These are phyloP conservation scores for Phalloptychus januarius DNA, from an alignment of 2,797 vertebrate species.

Conservation along the genomic window DNA sequence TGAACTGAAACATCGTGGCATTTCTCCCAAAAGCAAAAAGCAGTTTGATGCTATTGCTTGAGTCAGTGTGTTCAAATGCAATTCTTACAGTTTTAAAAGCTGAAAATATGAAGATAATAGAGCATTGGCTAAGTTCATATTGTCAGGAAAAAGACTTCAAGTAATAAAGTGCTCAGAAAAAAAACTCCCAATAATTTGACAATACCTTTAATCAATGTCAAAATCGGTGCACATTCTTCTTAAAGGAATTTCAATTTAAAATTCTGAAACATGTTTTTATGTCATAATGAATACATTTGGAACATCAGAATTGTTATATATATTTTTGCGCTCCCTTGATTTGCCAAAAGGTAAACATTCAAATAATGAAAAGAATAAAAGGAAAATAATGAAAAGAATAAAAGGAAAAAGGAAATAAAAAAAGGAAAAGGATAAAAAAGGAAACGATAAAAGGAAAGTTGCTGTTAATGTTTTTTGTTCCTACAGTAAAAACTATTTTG, in stretches of 20 bases:
- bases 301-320: neutral
- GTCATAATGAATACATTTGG: neutral
- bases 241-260: neutral
- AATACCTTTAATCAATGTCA: neutral
- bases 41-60: neutral
- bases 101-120: neutral
- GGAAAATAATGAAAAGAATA: neutral
- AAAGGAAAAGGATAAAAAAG: no score
- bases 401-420: no score
- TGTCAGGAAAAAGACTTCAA: neutral
- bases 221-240: neutral
- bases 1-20: neutral
- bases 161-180: neutral
- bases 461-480: neutral
- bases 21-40: neutral
- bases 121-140: neutral
- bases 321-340: no score
- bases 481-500: slow-evolving; percentile 17
- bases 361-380: neutral
- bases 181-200: neutral
- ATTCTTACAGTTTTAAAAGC: neutral
- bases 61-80: neutral
- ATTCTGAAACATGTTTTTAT: neutral
- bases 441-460: neutral
- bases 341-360: neutral